Evolutionary conservation across 2,888 invertebrate genomes (phyloP).

Genomic region (Drosophila meridiana): DNA sequence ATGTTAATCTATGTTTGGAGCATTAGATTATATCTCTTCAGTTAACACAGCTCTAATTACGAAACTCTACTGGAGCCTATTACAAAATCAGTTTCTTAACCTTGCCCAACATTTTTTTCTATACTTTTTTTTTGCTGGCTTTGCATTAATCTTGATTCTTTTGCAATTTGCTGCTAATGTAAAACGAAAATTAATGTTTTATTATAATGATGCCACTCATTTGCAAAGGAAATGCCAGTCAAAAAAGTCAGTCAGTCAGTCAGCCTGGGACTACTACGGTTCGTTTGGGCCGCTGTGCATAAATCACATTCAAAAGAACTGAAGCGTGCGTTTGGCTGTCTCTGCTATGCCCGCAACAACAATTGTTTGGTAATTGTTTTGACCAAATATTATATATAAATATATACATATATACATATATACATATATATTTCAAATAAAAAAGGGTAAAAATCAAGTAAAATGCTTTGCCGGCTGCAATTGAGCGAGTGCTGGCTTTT

Average conservation of each 20-base stretch:
- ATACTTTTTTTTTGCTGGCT: background rate
- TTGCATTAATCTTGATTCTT: conserved; percentile 8
- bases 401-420: conserved; percentile 13
- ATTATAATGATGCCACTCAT: conserved; percentile 41
- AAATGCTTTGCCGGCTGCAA: conserved; percentile 55
- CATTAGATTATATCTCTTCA: background rate
- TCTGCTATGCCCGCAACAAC: conserved; percentile 20
- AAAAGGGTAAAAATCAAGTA: conserved; percentile 23
- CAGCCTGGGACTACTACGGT: conserved; percentile 6
- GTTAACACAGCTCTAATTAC: background rate
- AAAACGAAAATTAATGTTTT: conserved; percentile 9
- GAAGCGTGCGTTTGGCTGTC: conserved; percentile 56
- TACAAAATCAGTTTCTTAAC: background rate
- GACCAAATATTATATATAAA: conserved; percentile 58
- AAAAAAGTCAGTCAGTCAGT: conserved; percentile 38
- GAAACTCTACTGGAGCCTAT: background rate
- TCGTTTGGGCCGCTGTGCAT: conserved; percentile 30
- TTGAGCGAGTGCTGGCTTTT: conserved; percentile 34
- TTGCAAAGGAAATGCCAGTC: conserved; percentile 49
- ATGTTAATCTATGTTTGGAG: background rate
- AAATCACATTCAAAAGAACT: conserved; percentile 71
- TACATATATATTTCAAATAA: conserved; percentile 16
- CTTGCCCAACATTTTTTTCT: background rate
- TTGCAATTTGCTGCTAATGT: conserved; percentile 34
- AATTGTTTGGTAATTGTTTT: conserved; percentile 69